Conservation (phyloP, 2,797 vertebrate genomes). For the Danio albolineatus region DNA sequence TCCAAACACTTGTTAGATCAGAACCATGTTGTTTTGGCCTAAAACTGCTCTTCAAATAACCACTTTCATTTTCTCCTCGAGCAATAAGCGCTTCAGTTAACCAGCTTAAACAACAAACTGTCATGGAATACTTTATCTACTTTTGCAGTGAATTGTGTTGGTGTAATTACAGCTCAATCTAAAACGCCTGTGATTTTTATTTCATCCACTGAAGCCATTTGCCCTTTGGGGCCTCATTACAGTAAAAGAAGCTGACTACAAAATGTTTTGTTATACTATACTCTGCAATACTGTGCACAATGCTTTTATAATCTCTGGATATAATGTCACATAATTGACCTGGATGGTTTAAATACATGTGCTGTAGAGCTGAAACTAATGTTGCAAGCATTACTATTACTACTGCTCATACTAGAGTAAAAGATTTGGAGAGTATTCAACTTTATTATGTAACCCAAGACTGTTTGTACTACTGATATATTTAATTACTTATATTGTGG, state of each 20-base stretch:
- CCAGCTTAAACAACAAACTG: conserved; percentile 14
- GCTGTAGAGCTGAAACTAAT: neutral
- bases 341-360: neutral
- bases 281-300: neutral
- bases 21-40: neutral
- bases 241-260: conserved; percentile 43
- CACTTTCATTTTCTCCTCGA: neutral
- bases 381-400: neutral
- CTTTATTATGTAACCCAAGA: neutral
- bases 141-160: conserved; percentile 28
- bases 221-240: conserved; percentile 39
- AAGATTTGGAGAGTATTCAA: conserved; percentile 7
- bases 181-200: conserved; percentile 2
- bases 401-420: neutral
- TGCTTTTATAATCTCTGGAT: neutral
- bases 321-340: neutral
- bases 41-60: neutral
- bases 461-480: neutral
- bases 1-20: neutral
- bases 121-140: neutral
- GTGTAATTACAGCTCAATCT: conserved; percentile 43
- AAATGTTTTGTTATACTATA: neutral
- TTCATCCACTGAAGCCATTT: conserved; percentile 30
- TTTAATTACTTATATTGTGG: neutral
- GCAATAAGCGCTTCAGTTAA: neutral